phyloP scores from a whole-genome alignment of 2,888 invertebrate species.

The Galerucella pusilla region DNA sequence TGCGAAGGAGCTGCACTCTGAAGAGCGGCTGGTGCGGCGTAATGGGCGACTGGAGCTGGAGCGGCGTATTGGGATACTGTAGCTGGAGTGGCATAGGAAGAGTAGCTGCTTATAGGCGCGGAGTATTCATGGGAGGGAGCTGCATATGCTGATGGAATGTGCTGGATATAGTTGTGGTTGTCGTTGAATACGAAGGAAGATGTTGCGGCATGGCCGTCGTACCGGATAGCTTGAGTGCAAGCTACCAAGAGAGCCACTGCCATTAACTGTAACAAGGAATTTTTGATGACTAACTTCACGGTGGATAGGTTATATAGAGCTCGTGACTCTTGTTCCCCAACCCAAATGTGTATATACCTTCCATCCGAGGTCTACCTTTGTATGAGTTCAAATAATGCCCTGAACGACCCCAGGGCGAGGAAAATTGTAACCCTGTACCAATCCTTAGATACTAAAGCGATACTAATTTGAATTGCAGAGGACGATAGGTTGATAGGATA shows the following conservation, averaged over 20 bases:
- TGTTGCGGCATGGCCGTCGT: conserved; percentile 47
- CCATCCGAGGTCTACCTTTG: too few species aligned
- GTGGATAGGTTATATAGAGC: too few species aligned
- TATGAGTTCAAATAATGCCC: too few species aligned
- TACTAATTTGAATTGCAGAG: too few species aligned
- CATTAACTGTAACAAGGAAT: conserved; percentile 52
- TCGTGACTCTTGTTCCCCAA: too few species aligned
- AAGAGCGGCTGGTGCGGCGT: conserved; percentile 11
- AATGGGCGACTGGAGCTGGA: conserved; percentile 22
- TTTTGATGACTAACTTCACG: too few species aligned
- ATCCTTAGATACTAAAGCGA: too few species aligned
- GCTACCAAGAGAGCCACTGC: conserved; percentile 59
- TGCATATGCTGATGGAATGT: conserved; percentile 44
- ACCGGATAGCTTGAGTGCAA: conserved; percentile 62
- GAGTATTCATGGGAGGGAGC: conserved; percentile 34
- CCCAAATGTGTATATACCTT: too few species aligned
- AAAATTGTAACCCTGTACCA: too few species aligned
- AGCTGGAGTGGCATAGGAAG: conserved; percentile 37
- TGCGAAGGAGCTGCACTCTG: conserved; percentile 22
- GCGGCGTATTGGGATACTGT: conserved; percentile 14
- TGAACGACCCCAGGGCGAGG: too few species aligned
- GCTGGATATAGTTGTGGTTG: conserved; percentile 49
- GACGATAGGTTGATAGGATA: too few species aligned
- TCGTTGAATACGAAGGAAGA: conserved; percentile 50
- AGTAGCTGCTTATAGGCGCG: conserved; percentile 26